Base-by-base conservation (phyloP, 2,888 invertebrate species). In the Nephrocerus scutellatus region DNA sequence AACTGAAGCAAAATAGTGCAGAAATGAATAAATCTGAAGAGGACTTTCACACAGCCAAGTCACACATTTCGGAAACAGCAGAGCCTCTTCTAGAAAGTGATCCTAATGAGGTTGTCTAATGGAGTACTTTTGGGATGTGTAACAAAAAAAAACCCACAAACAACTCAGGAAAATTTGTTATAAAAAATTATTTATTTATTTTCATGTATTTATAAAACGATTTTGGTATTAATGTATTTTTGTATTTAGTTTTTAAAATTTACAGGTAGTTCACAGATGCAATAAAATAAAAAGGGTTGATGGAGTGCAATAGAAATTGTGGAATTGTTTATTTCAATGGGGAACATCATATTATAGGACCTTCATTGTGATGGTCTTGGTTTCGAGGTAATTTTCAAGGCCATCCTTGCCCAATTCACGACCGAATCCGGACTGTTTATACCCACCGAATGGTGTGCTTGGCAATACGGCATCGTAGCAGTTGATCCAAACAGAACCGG, bases 371-470 rank as follows among this genome's bases (percentile, higher is more conserved):
- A 88, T 74, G 5, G 85, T 84, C 63, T 88, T 89, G 6, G 75
- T 74, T 66, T 88, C 86, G 56, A 86, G 67, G 59, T 89, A 89
- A 56, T 79, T 80, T 48, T 80, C 76, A 50, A 89, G 66, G 1
- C 84, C 81, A 51, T 85, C 87, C 62, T 82, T 80, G 30, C 87
- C 87, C 73, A 82, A 54, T 68, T 91, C 91, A 44, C 89, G 77
- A 20, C 90, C 91, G 52, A 84, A 76, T 34, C 91, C 91, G 19
- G 89, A 89, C 55, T 82, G 79, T 61, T 88, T 90, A 68, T 78
- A 91, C 26, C 91, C 91, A 36, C 91, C 91, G 62, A 91, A 91
- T 10, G 91, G 90, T 26, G 84, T 81, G 62, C 90, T 88, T 6
- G 65, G 63, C 36, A 63, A 45, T 6, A 66, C 59, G 8, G 65